Evolutionary conservation across 2,797 vertebrate genomes (phyloP).

Genomic region (Urocyon cinereoargenteus): DNA sequence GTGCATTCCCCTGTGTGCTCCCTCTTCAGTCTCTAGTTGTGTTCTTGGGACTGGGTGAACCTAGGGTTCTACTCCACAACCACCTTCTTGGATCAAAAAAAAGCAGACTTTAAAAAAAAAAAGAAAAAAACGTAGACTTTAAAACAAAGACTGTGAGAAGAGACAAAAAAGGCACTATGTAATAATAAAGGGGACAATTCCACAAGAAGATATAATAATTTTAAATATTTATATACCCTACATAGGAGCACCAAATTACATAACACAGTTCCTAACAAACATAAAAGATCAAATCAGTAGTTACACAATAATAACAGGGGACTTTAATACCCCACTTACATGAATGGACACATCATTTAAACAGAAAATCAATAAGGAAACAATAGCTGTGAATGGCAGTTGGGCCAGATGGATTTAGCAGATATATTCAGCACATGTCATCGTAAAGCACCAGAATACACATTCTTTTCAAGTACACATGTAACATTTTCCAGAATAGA

Average conservation of each 20-base stretch:
- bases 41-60: not conserved
- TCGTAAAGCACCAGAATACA: not conserved
- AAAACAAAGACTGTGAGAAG: not conserved
- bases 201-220: not conserved
- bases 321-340: not conserved
- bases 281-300: not conserved
- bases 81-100: not conserved
- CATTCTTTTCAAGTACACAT: not conserved
- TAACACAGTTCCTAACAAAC: not conserved
- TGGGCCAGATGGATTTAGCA: not conserved
- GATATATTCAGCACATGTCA: not conserved
- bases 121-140: too few relatives aligned
- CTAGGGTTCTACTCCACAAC: not conserved
- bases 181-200: not conserved
- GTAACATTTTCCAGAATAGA: not conserved
- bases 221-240: not conserved
- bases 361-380: not conserved
- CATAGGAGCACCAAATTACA: not conserved
- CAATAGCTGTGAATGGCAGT: not conserved
- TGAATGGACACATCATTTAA: not conserved
- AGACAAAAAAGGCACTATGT: not conserved
- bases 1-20: not conserved
- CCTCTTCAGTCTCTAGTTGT: not conserved
- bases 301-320: not conserved
- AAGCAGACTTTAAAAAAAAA: not conserved